These are phyloP conservation scores for Aphodius granarius DNA, from an alignment of 2,888 invertebrate genomes.

Conservation along the genomic window DNA sequence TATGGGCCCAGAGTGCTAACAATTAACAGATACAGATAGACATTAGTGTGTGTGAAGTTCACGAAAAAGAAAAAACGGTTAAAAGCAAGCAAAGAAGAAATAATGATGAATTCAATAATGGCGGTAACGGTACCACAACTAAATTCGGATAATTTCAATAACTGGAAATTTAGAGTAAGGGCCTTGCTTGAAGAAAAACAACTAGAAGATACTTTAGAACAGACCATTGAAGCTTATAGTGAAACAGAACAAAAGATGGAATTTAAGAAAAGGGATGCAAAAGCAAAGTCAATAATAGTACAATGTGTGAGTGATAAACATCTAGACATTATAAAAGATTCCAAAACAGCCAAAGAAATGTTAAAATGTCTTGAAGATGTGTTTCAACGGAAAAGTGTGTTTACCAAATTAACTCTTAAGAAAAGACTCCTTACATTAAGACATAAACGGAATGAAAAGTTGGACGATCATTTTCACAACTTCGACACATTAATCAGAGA, in stretches of 20 bases:
- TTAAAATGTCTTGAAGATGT: constrained; percentile 32
- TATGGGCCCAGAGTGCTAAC: too few species aligned
- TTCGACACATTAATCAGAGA: constrained; percentile 37
- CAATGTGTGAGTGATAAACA: constrained; percentile 35
- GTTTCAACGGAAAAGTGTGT: constrained; percentile 35
- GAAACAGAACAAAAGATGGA: constrained; percentile 16
- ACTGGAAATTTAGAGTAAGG: neutral
- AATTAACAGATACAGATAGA: too few species aligned
- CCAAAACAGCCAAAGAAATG: constrained; percentile 33
- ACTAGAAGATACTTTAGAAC: neutral
- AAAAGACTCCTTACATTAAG: constrained; percentile 34
- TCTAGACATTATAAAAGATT: constrained; percentile 33
- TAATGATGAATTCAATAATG: too few species aligned
- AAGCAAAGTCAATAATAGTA: constrained; percentile 32
- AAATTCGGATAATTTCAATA: neutral
- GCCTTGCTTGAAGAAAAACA: neutral
- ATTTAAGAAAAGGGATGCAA: constrained; percentile 28
- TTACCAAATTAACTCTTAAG: constrained; percentile 33
- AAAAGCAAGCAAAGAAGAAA: neutral
- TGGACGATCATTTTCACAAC: constrained; percentile 36
- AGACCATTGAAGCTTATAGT: neutral
- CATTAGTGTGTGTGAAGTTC: too few species aligned
- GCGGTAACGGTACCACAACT: neutral
- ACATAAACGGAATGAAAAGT: constrained; percentile 24
- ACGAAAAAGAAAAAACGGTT: neutral